Evolutionary conservation across 2,113 vertebrate genomes (phyloP).

Genomic region (Cepphus grylle): DNA sequence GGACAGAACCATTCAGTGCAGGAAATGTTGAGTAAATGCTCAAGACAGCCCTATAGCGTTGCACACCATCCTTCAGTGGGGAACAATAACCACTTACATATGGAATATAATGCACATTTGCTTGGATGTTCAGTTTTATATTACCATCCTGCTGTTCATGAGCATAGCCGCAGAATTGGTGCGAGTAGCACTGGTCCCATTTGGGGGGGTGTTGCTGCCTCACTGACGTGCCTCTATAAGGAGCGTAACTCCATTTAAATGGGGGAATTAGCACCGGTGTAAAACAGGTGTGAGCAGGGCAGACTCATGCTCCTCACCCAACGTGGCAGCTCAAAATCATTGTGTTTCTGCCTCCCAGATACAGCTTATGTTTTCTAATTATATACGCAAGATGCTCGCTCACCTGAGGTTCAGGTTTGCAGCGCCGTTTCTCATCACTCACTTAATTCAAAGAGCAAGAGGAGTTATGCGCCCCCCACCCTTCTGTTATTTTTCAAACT

Average conservation of each 20-base stretch:
- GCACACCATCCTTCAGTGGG: background rate
- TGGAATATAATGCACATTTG: background rate
- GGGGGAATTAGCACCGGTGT: background rate
- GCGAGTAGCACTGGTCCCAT: background rate
- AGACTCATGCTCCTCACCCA: background rate
- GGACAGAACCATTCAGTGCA: slow-evolving; percentile 4
- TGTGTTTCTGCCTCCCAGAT: background rate
- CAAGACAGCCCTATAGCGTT: background rate
- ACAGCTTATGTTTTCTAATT: slow-evolving; percentile 50
- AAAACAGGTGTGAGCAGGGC: background rate
- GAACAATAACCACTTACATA: background rate
- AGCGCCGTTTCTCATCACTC: slow-evolving; percentile 29
- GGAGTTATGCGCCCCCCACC: background rate
- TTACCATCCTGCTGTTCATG: background rate
- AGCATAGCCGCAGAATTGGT: background rate
- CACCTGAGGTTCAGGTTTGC: slow-evolving; percentile 50
- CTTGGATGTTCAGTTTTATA: background rate
- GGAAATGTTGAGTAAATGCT: background rate
- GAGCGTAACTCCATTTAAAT: background rate
- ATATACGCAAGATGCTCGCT: background rate
- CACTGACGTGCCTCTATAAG: background rate
- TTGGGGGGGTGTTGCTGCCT: background rate
- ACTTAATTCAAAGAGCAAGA: slow-evolving; percentile 37
- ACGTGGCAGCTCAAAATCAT: background rate
- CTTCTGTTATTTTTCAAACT: slow-evolving; percentile 63